Conservation (phyloP, 2,113 vertebrate genomes). For the Glaucomys volans region DNA sequence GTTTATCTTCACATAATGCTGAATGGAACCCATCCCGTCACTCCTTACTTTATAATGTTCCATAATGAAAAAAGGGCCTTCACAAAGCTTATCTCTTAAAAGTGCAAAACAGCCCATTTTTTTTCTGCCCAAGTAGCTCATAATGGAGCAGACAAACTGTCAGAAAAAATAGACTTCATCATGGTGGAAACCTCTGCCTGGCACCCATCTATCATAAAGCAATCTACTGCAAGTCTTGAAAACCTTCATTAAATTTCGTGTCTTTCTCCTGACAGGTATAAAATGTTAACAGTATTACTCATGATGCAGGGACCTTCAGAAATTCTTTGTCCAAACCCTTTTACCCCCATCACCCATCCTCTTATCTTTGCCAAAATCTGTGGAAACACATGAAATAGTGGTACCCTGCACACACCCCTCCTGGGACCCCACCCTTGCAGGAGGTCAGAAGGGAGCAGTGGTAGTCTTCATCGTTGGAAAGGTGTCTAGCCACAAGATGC, state of each 20-base stretch:
- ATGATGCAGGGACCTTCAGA: constrained; percentile 69
- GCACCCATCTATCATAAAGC: constrained; percentile 77
- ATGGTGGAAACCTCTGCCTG: constrained; percentile 61
- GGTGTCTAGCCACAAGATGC: not conserved
- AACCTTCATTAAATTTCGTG: constrained; percentile 79
- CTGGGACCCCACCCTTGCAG: not conserved
- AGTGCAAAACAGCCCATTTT: constrained; percentile 58
- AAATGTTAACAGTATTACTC: constrained; percentile 73
- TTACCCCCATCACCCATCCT: not conserved
- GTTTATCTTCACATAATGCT: not conserved
- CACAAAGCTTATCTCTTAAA: constrained; percentile 53
- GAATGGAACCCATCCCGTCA: not conserved
- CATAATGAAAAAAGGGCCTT: constrained; percentile 64
- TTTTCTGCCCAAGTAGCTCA: constrained; percentile 72
- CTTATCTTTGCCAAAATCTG: constrained; percentile 43
- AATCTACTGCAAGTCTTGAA: constrained; percentile 78
- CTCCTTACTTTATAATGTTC: constrained; percentile 54
- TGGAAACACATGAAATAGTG: not conserved
- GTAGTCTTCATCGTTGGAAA: not conserved
- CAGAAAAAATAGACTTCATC: constrained; percentile 75
- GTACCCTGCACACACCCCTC: not conserved
- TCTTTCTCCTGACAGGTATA: constrained; percentile 75
- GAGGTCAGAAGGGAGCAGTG: not conserved
- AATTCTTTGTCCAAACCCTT: constrained; percentile 58
- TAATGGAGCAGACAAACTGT: constrained; percentile 73